phyloP scores from a whole-genome alignment of 53 echinoderm and acorn worm species.

The Arbacia lixula region DNA sequence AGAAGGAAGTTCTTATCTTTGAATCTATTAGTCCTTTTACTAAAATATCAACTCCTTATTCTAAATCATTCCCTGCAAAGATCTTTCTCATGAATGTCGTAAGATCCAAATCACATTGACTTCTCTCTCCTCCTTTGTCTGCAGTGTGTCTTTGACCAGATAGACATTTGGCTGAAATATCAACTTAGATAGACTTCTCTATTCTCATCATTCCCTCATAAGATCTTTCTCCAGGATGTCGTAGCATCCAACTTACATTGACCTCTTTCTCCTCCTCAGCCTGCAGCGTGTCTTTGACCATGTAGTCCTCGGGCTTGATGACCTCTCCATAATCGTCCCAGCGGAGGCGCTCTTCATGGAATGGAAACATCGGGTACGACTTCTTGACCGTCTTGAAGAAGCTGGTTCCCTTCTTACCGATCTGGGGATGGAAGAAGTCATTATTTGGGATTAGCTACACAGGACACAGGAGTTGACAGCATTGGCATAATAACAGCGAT shows the following conservation, averaged over 20 bases:
- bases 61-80: too few species aligned
- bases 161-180: background rate
- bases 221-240: too few species aligned
- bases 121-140: background rate
- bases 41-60: too few species aligned
- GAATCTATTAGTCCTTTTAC: too few species aligned
- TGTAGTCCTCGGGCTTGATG: conserved; percentile 95
- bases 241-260: conserved; percentile 16
- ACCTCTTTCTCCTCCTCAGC: conserved; percentile 78
- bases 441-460: too few species aligned
- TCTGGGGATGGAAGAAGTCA: too few species aligned
- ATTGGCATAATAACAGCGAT: too few species aligned
- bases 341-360: conserved; percentile 91
- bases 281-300: conserved; percentile 70
- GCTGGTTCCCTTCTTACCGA: conserved; percentile 90
- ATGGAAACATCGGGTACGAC: conserved; percentile 96
- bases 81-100: too few species aligned
- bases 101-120: too few species aligned
- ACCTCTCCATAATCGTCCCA: conserved; percentile 99
- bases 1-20: too few species aligned
- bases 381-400: conserved; percentile 99
- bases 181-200: conserved; percentile 41
- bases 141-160: background rate
- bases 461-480: too few species aligned
- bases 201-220: conserved; percentile 92